phyloP scores from a whole-genome alignment of 1,140 invertebrate species.

The Ctenoplectra terminalis region DNA sequence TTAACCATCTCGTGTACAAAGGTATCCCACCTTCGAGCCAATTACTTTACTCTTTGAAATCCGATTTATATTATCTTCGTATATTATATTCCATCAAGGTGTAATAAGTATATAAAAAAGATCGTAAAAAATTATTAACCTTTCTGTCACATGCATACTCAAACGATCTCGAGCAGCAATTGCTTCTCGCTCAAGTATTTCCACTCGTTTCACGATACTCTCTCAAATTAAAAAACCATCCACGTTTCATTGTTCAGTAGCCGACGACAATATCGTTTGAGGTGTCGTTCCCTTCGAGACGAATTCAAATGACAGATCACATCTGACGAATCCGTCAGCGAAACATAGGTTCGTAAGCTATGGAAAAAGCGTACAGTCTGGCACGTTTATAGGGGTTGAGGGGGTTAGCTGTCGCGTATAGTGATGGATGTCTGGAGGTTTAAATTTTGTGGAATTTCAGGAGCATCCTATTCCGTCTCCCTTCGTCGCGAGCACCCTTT shows the following conservation, averaged over 20 bases:
- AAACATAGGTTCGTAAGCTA: conserved; percentile 9
- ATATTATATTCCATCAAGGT: no score
- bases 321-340: not conserved
- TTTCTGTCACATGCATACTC: no score
- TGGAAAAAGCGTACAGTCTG: conserved; percentile 49
- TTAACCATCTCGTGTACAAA: no score
- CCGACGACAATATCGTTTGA: not conserved
- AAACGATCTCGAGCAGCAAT: no score
- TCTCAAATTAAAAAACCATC: not conserved
- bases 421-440: conserved; percentile 70
- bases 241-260: not conserved
- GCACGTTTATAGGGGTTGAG: conserved; percentile 34
- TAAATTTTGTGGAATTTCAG: conserved; percentile 69
- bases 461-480: conserved; percentile 26
- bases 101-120: no score
- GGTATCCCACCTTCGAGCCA: no score
- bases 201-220: no score
- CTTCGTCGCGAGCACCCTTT: conserved; percentile 23
- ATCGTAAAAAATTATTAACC: no score
- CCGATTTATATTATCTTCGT: no score
- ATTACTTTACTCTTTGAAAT: no score
- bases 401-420: conserved; percentile 54
- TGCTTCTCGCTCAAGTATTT: no score
- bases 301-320: conserved; percentile 10
- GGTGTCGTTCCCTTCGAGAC: not conserved